These are phyloP conservation scores for Brachionus paranguensis DNA, from an alignment of 1,140 invertebrate species.

Conservation along the genomic window DNA sequence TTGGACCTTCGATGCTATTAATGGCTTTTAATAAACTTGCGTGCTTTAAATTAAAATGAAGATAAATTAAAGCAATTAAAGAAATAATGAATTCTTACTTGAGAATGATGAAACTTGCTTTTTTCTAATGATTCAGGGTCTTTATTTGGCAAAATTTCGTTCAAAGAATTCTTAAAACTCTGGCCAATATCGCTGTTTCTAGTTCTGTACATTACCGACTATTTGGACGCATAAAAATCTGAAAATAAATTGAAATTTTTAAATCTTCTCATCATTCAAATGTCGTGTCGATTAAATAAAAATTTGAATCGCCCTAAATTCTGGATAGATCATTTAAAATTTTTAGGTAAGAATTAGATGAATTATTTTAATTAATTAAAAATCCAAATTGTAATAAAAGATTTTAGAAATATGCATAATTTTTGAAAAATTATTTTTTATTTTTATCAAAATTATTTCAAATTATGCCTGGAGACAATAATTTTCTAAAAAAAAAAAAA, in stretches of 20 bases:
- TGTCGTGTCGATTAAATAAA: not conserved
- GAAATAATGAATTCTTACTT: not conserved
- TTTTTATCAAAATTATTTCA: not conserved
- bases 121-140: not conserved
- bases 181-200: conserved; percentile 24
- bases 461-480: not conserved
- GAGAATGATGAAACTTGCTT: conserved; percentile 25
- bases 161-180: conserved; percentile 20
- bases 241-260: not conserved
- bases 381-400: not conserved
- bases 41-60: not conserved
- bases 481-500: too few species aligned
- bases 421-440: not conserved
- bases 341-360: not conserved
- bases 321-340: not conserved
- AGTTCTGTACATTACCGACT: conserved; percentile 15
- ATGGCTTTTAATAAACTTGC: conserved; percentile 32
- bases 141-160: conserved; percentile 12
- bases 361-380: conserved; percentile 2
- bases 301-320: not conserved
- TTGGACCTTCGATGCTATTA: conserved; percentile 67
- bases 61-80: not conserved
- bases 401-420: conserved; percentile 6
- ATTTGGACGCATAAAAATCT: not conserved
- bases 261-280: not conserved